A percentile compares a stretch with the other conserved stretches of the same genome.
phyloP scores from a whole-genome alignment of 2,888 invertebrate genomes.

The Troides helena region DNA sequence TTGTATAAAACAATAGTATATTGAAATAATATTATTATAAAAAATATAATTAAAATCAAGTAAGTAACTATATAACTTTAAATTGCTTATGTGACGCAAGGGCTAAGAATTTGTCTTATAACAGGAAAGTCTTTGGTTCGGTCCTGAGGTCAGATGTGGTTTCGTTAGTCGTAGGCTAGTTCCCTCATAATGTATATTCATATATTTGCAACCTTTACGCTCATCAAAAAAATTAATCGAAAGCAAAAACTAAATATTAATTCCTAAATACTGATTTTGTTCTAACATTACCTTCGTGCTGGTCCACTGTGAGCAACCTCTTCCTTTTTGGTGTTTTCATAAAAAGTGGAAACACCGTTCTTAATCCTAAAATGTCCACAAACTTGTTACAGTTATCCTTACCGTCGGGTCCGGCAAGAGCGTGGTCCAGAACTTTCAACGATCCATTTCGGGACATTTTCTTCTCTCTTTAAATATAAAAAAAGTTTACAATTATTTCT shows the following conservation, averaged over 20 bases:
- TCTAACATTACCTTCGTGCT: constrained; percentile 87
- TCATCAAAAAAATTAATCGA: too few relatives aligned
- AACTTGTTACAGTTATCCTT: constrained; percentile 98
- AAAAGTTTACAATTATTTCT: not conserved
- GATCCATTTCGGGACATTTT: constrained; percentile 98
- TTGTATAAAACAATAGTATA: too few relatives aligned
- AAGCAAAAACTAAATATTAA: not conserved
- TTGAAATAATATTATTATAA: too few relatives aligned
- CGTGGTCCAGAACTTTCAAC: constrained; percentile 97
- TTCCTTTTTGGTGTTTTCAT: constrained; percentile 98
- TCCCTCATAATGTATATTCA: too few relatives aligned
- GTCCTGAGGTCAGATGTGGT: too few relatives aligned
- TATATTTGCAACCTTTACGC: too few relatives aligned
- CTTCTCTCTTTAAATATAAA: constrained; percentile 85
- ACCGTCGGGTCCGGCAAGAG: constrained; percentile 95
- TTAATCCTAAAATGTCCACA: constrained; percentile 96
- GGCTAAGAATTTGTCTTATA: too few relatives aligned
- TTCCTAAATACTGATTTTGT: not conserved
- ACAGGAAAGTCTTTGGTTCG: too few relatives aligned
- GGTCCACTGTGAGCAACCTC: constrained; percentile 89
- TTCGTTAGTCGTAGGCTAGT: too few relatives aligned
- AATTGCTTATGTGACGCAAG: not conserved
- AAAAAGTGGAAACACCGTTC: constrained; percentile 98
- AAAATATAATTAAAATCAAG: too few relatives aligned
- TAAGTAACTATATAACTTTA: not conserved